These are phyloP conservation scores for Deilephila elpenor DNA, from an alignment of 2,888 invertebrate species.

Conservation along the genomic window DNA sequence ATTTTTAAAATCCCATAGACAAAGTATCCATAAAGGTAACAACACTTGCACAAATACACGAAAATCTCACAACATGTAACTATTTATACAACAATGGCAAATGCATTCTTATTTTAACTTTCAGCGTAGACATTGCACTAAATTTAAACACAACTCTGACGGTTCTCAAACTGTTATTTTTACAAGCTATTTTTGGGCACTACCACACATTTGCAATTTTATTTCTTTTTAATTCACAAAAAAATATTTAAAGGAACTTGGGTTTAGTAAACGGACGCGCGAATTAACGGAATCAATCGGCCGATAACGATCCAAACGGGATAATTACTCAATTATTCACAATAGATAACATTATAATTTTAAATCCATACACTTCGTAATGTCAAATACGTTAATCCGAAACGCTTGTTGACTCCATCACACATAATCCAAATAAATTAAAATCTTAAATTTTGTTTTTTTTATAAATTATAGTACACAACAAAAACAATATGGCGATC, in stretches of 20 bases:
- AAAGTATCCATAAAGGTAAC: slow-evolving; percentile 52
- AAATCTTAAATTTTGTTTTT: slow-evolving; percentile 12
- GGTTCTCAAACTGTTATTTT: slow-evolving; percentile 51
- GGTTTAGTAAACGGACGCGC: slow-evolving; percentile 21
- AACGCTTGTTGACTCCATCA: not conserved
- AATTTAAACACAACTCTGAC: slow-evolving; percentile 57
- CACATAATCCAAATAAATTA: not conserved
- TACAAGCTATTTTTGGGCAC: slow-evolving; percentile 61
- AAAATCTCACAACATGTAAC: slow-evolving; percentile 41
- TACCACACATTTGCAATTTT: slow-evolving; percentile 40
- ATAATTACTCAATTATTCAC: slow-evolving; percentile 38
- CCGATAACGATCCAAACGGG: slow-evolving; percentile 33
- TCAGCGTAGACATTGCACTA: slow-evolving; percentile 68
- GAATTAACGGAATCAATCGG: slow-evolving; percentile 32
- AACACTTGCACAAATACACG: slow-evolving; percentile 54
- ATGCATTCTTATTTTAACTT: slow-evolving; percentile 66
- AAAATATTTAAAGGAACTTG: slow-evolving; percentile 18
- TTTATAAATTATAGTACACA: slow-evolving; percentile 49
- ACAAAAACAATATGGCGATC: slow-evolving; percentile 78
- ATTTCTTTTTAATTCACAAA: slow-evolving; percentile 6
- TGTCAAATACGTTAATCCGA: slow-evolving; percentile 24
- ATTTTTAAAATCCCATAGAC: slow-evolving; percentile 69
- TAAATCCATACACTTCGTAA: slow-evolving; percentile 29
- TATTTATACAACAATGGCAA: slow-evolving; percentile 58
- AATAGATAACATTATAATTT: slow-evolving; percentile 32